Evolutionary conservation across 2,113 vertebrate genomes (phyloP).

Genomic region (Austrofundulus limnaeus): DNA sequence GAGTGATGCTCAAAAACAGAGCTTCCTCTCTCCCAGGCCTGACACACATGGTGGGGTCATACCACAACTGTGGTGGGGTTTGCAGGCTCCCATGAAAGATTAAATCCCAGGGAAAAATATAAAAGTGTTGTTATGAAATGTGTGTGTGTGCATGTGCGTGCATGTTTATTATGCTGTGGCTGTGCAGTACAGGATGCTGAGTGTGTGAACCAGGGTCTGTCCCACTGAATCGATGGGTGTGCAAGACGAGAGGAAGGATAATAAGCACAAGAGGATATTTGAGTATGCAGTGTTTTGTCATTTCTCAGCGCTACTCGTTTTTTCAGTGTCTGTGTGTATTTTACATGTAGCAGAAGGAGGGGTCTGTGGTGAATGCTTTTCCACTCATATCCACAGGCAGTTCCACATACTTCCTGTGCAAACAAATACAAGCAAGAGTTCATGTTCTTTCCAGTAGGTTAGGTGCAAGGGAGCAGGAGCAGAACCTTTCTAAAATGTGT

Average conservation of each 20-base stretch:
- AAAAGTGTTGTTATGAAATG: conserved; percentile 48
- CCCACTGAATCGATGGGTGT: conserved; percentile 57
- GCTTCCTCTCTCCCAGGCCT: conserved; percentile 65
- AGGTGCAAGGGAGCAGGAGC: conserved; percentile 58
- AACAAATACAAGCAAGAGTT: conserved; percentile 36
- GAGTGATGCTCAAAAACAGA: conserved; percentile 37
- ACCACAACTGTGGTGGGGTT: conserved; percentile 75
- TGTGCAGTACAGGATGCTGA: conserved; percentile 63
- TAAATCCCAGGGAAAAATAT: conserved; percentile 58
- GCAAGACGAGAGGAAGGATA: conserved; percentile 54
- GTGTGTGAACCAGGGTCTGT: conserved; percentile 70
- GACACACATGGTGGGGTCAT: conserved; percentile 72
- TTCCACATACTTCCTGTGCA: conserved; percentile 24
- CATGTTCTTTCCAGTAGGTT: conserved; percentile 34
- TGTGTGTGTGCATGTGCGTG: conserved; percentile 52
- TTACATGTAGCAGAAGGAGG: conserved; percentile 15
- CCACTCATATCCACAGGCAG: conserved; percentile 28
- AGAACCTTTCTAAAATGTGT: conserved; percentile 68
- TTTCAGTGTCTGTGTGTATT: conserved; percentile 11
- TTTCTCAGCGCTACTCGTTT: conserved; percentile 25
- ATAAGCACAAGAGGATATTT: conserved; percentile 38
- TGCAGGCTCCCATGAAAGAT: conserved; percentile 81
- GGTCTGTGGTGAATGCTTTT: conserved; percentile 22
- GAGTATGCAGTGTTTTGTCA: conserved; percentile 34
- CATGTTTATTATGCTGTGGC: conserved; percentile 55